phyloP scores from a whole-genome alignment of 2,888 invertebrate genomes.

The Abscondita cerata region DNA sequence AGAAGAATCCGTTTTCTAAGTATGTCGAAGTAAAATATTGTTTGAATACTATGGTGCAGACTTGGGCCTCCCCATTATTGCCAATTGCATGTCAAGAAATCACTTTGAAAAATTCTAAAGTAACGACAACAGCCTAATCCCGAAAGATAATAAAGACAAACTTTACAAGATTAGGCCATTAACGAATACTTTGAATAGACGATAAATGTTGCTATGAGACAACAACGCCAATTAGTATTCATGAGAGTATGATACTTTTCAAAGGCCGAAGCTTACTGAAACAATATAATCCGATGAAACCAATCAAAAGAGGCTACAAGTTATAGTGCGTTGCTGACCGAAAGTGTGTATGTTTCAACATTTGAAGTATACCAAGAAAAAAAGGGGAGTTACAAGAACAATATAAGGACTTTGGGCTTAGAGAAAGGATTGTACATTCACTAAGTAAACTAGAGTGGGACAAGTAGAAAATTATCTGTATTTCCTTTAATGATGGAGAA shows the following conservation, averaged over 20 bases:
- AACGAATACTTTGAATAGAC: constrained; percentile 1
- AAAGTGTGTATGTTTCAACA: constrained; percentile 22
- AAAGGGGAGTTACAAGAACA: constrained; percentile 29
- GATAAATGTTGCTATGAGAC: constrained; percentile 12
- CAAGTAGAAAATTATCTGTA: constrained; percentile 21
- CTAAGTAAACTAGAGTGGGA: constrained; percentile 22
- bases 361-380: constrained; percentile 38
- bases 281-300: no score
- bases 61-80: constrained; percentile 14
- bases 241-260: no score
- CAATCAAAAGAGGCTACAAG: no score
- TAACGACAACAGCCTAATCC: constrained; percentile 11
- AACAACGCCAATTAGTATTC: background rate
- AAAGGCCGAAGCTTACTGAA: no score
- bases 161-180: background rate
- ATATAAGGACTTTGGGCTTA: constrained; percentile 34
- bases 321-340: constrained; percentile 6
- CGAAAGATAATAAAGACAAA: background rate
- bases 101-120: constrained; percentile 22
- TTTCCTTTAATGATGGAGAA: no score
- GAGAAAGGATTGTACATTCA: constrained; percentile 31
- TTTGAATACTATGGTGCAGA: no score
- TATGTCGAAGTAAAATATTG: no score
- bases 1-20: no score
- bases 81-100: constrained; percentile 11